A percentile compares a stretch with the other conserved stretches of the same genome.
Evolutionary conservation across 37 sponge, comb jelly and placozoan genomes (phyloP).

Genomic region (Mnemiopsis leidyi): DNA sequence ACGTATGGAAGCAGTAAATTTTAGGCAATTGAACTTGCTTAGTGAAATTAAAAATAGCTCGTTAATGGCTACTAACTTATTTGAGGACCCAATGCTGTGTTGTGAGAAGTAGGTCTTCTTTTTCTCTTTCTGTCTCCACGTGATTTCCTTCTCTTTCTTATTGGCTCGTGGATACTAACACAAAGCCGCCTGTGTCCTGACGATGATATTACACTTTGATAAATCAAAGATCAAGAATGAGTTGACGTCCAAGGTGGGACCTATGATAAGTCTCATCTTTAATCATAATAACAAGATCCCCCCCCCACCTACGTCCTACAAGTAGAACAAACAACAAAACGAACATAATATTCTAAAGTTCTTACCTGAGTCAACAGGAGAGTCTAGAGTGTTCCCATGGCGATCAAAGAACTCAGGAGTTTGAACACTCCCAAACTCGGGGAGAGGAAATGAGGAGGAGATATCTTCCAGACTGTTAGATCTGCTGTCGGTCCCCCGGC

Average conservation of each 20-base stretch:
- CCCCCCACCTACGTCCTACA: no score
- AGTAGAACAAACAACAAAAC: no score
- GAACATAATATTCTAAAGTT: no score
- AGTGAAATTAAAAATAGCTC: no score
- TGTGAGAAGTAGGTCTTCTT: background rate
- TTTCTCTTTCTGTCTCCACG: background rate
- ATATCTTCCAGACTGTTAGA: background rate
- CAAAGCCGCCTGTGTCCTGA: background rate
- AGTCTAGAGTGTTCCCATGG: background rate
- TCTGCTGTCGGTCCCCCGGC: background rate
- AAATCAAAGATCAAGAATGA: no score
- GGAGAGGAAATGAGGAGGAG: background rate
- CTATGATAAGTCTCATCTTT: no score
- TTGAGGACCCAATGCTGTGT: background rate
- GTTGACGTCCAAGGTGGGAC: no score
- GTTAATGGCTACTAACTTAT: background rate
- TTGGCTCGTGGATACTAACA: background rate
- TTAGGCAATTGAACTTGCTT: no score
- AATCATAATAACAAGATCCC: no score
- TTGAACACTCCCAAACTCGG: background rate
- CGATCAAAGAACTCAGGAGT: background rate
- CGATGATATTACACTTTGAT: no score
- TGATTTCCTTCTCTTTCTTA: background rate
- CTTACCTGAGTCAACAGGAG: background rate
- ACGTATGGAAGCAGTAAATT: no score